phyloP scores from a whole-genome alignment of 2,797 vertebrate genomes.

The Phoebastria nigripes region DNA sequence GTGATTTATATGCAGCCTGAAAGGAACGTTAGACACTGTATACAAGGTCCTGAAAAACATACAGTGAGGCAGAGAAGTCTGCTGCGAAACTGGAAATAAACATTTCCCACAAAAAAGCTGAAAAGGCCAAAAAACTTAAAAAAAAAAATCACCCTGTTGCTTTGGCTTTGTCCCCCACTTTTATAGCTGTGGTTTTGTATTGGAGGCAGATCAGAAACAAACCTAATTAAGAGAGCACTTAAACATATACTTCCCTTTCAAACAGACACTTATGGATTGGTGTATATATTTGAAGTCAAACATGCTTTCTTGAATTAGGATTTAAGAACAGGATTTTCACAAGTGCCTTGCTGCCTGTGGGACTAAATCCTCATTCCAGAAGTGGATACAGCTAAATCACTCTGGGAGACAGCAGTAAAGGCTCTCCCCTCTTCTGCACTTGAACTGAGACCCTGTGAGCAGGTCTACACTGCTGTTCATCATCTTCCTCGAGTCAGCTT shows the following conservation, averaged over 20 bases:
- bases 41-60: not conserved
- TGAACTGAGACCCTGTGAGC: not conserved
- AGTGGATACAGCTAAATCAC: not conserved
- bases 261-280: not conserved
- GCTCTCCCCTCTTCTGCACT: not conserved
- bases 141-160: not conserved
- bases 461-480: not conserved
- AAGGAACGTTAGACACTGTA: not conserved
- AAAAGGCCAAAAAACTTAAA: not conserved
- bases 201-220: not conserved
- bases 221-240: not conserved
- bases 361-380: not conserved
- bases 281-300: not conserved
- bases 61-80: not conserved
- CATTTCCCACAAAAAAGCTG: not conserved
- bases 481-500: not conserved
- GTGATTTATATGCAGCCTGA: slow-evolving; percentile 28
- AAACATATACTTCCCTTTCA: not conserved
- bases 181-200: not conserved
- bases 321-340: not conserved
- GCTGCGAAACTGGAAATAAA: not conserved
- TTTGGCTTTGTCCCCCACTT: not conserved
- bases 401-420: not conserved
- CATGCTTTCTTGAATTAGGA: not conserved
- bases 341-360: not conserved